Base-by-base conservation (phyloP, 1,140 invertebrate genomes). In the Bicyclus anynana region DNA sequence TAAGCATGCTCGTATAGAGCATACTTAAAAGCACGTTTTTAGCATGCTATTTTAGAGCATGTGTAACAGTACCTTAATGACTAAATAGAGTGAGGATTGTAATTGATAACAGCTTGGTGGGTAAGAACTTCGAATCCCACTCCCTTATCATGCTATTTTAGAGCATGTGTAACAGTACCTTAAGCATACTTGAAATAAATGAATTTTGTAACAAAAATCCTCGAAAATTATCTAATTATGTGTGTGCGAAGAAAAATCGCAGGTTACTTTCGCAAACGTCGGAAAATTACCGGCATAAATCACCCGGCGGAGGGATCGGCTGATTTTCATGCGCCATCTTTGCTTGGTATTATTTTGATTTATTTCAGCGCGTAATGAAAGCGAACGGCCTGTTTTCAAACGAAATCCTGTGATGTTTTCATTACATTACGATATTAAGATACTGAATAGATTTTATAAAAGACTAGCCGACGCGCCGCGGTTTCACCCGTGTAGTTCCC, bases 281-380 rank as follows among this genome's bases (percentile, higher is more conserved):
- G 81, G 81, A 86, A 84, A 86, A 86, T 84, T 86, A 84, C 80
- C 68, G 63, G 70, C 80, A 84, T 86, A 86, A 86, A 86, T 86
- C 83, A 84, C 53, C 65, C 40, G 68, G 63, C 66, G 62, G 66
- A 20, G 67, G 69, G 67, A 60, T 72, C 62, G 74, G 67, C 70
- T 82, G 80, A 83, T 84, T 84, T 86, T 84, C 72, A 85, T 82
- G 80, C 77, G 74, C 80, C 82, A 83, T 86, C 80, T 84, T 83
- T 80, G 74, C 83, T 74, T 61, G 61, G 75, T 81, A 84, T 80
- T 86, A 86, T 86, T 86, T 86, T 86, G 80, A 86, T 86, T 86
- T 86, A 86, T 82, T 80, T 73, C 72, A 59, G 18, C 63, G 57
- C 69, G 71, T 86, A 84, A 82, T 82, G 80, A 83, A 83, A 83